Base-by-base conservation (phyloP, 2,888 invertebrate species). In the Caenorhabditis sinica region DNA sequence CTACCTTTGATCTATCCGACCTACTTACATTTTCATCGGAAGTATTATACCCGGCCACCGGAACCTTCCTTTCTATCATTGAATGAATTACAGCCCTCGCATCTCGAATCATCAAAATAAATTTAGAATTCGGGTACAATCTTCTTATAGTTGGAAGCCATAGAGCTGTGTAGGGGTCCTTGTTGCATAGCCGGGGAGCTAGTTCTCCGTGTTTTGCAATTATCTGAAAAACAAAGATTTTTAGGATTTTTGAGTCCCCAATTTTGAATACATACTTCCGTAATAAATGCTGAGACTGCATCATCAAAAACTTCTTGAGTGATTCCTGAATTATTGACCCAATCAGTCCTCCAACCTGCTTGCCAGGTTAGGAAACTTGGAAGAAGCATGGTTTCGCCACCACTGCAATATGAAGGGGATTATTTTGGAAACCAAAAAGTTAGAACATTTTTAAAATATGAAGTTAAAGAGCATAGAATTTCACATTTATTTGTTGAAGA, bases 141-240 rank as follows among this genome's bases (percentile, higher is more conserved):
- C 96, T 96, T 88, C 96, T 95, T 91, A 98, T 95, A 93, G 96
- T 98, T 74, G 96, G 95, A 93, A 97, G 97, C 95, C 97, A 97
- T 94, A 97, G 97, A 88, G 98, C 95, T 79, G 97, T 97, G 88
- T 98, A 95, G 66, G 98, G 98, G 94, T 98, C 98, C 94, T 98
- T 98, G 95, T 98, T 98, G 94, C 98, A 98, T 86, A 98, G 95
- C 71, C 97, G 95, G 20, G 66, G 60, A 13, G 98, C 97, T 49
- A 97, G 96, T 92, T 97, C 96, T 56, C 97, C 98, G 94, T 98
- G 97, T 90, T 96, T 95, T 82, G 96, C 97, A 91, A 97, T 97
- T 45, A 93, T 89, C 88, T 88, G 74, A 65, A 84, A 40, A 40
- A 45, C 20, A 20, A 30, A 20, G 11, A 9, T 36, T n/a, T 20